Evolutionary conservation across 2,113 vertebrate species (phyloP).

Genomic region (Murina feae): DNA sequence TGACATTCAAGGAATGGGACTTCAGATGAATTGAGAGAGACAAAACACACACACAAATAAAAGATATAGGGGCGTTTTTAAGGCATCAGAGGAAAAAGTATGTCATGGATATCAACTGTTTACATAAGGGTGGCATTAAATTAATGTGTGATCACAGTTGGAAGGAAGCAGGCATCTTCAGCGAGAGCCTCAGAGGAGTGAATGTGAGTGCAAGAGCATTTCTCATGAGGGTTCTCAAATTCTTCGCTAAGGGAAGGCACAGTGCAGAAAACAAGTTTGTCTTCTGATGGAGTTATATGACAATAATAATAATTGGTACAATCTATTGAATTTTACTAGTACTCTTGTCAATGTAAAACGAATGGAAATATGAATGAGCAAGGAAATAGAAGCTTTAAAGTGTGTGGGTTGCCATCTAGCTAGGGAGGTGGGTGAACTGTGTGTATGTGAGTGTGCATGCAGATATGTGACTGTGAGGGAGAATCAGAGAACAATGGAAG

Average conservation of each 20-base stretch:
- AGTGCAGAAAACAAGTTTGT: neutral
- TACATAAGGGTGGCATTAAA: neutral
- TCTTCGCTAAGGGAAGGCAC: neutral
- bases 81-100: neutral
- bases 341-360: neutral
- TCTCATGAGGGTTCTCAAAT: neutral
- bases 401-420: neutral
- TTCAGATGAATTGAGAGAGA: neutral
- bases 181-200: neutral
- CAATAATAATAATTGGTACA: neutral
- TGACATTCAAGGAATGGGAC: neutral
- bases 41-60: neutral
- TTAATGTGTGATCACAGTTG: neutral
- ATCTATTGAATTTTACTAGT: neutral
- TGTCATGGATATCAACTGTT: neutral
- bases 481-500: neutral
- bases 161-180: neutral
- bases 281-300: neutral
- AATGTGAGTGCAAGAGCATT: neutral
- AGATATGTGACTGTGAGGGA: neutral
- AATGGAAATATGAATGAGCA: neutral
- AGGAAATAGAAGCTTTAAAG: neutral
- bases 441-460: neutral
- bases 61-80: neutral
- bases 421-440: neutral